Evolutionary conservation across 2,113 vertebrate species (phyloP), one percentile per base, ranked within the genome.

Genomic region (Equus quagga): DNA sequence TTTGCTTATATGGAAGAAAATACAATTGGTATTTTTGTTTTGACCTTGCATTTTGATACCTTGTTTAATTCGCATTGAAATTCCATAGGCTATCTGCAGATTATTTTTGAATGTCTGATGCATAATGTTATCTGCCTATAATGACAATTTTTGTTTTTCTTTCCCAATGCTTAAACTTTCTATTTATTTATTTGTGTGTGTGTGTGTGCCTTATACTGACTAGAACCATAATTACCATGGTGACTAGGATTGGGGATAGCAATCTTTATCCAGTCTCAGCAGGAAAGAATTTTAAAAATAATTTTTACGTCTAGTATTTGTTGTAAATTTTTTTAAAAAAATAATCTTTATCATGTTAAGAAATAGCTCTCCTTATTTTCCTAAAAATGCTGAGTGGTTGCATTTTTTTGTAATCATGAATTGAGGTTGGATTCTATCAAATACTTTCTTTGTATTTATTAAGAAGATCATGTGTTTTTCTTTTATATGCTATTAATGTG

Each of bases 31-130:
- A 76, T 79, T 95, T 95, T 88, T 83, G 75, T 83, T 83, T 79
- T 91, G 24, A 92, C 33, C 56, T 93, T 94, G 21, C 33, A 51
- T 78, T 6, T 24, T 65, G 23, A 65, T 72, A 72, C 4, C 2
- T 88, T 72, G 54, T 81, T 64, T 36, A 95, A 91, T 82, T 65
- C 19, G 46, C 10, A 19, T 93, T 96, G 96, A 56, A 91, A 82
- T 91, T 86, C 13, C 51, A 91, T 84, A 92, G 5, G 4, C 11
- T 88, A 33, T 93, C 19, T 80, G 28, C 31, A 60, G 36, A 51
- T 46, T 69, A 62, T 75, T 91, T 97, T 88, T 90, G 91, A 94
- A 92, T 62, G 56, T 46, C 33, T 26, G 75, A 5, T 31, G 15
- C 2, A 6, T 83, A 46, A 26, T 79, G 21, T 26, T 88, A 75